Conservation (phyloP, 2,888 invertebrate species). For the Hirtodrosophila cameraria region DNA sequence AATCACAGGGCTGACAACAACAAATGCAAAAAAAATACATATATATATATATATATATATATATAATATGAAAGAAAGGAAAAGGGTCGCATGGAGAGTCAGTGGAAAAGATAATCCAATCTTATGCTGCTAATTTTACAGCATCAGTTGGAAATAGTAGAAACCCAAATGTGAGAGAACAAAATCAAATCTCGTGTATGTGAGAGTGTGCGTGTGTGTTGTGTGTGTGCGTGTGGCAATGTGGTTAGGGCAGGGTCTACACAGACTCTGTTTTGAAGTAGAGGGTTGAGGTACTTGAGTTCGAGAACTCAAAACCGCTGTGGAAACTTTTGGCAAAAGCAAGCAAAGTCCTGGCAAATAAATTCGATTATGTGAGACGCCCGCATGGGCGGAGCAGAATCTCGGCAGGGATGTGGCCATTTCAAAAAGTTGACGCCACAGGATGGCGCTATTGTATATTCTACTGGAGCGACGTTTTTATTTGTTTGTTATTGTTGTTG, state of each 20-base stretch:
- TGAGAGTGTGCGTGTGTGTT: constrained; percentile 23
- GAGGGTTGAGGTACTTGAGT: constrained; percentile 22
- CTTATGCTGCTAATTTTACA: constrained; percentile 80
- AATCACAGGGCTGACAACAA: constrained; percentile 67
- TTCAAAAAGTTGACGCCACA: constrained; percentile 31
- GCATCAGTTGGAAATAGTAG: constrained; percentile 56
- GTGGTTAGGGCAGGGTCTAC: constrained; percentile 57
- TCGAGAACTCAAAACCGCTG: constrained; percentile 59
- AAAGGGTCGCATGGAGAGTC: constrained; percentile 39
- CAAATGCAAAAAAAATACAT: constrained; percentile 29
- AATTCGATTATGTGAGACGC: constrained; percentile 68
- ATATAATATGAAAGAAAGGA: neutral
- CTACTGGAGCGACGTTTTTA: constrained; percentile 18
- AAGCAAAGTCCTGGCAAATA: constrained; percentile 60
- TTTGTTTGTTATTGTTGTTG: constrained; percentile 16
- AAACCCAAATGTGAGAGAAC: constrained; percentile 55
- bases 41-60: too few species aligned
- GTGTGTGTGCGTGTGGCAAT: constrained; percentile 73
- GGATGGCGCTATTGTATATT: constrained; percentile 45
- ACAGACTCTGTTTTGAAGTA: constrained; percentile 13
- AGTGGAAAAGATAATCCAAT: constrained; percentile 72
- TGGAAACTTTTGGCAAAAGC: constrained; percentile 60
- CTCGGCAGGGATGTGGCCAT: neutral
- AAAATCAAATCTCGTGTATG: constrained; percentile 60
- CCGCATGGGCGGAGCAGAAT: constrained; percentile 9